Evolutionary conservation across 2,888 invertebrate genomes (phyloP).

Genomic region (Philhelius pedissequus): DNA sequence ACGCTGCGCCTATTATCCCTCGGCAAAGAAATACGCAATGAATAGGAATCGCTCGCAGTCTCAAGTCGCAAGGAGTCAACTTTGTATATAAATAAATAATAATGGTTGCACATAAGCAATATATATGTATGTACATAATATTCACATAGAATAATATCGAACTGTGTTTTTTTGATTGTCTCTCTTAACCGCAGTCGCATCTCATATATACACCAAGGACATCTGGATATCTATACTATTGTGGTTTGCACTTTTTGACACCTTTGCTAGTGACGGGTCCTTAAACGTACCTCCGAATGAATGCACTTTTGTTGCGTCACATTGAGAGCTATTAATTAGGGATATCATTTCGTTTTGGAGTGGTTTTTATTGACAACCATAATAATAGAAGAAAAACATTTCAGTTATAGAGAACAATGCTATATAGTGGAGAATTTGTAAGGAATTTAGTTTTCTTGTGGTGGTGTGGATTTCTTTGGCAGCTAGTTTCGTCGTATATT

Average conservation of each 20-base stretch:
- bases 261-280: slow-evolving; percentile 51
- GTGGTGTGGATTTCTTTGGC: neutral
- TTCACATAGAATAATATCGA: slow-evolving; percentile 21
- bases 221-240: slow-evolving; percentile 52
- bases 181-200: slow-evolving; percentile 37
- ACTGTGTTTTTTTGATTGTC: neutral
- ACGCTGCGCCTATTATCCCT: slow-evolving; percentile 68
- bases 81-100: slow-evolving; percentile 14
- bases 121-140: neutral
- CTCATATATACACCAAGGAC: slow-evolving; percentile 35
- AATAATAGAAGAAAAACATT: slow-evolving; percentile 61
- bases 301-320: slow-evolving; percentile 66
- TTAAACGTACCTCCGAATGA: slow-evolving; percentile 25
- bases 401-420: slow-evolving; percentile 47
- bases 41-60: slow-evolving; percentile 53
- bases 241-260: slow-evolving; percentile 68
- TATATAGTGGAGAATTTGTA: slow-evolving; percentile 2
- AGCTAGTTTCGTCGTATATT: too few species aligned
- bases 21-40: slow-evolving; percentile 39
- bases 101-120: slow-evolving; percentile 18
- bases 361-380: slow-evolving; percentile 66
- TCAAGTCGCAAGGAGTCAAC: slow-evolving; percentile 31
- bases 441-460: slow-evolving; percentile 28
- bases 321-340: slow-evolving; percentile 64
- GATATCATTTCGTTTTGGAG: slow-evolving; percentile 65